These are phyloP conservation scores for Galago senegalensis DNA, from an alignment of 2,797 vertebrate species.

Conservation along the genomic window DNA sequence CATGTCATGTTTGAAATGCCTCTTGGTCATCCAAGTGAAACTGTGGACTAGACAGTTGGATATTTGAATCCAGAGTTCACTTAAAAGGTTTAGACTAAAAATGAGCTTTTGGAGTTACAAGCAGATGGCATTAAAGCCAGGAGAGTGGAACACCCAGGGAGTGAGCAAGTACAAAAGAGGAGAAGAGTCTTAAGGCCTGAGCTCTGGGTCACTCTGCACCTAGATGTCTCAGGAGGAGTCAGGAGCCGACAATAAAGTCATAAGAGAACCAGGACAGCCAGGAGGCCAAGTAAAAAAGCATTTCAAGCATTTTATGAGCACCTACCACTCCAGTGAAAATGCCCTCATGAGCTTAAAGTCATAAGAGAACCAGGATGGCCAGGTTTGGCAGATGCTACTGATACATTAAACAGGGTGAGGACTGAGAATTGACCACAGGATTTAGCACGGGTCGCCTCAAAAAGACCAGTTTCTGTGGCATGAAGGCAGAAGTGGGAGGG, in stretches of 20 bases:
- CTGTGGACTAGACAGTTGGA: background rate
- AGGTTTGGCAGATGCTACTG: background rate
- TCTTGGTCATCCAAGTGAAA: background rate
- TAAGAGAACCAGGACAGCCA: constrained; percentile 14
- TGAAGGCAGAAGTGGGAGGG: background rate
- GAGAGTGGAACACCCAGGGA: background rate
- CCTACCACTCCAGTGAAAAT: background rate
- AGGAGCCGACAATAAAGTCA: background rate
- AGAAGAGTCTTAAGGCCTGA: background rate
- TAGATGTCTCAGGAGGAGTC: background rate
- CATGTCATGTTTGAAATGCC: background rate
- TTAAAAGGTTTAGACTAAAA: background rate
- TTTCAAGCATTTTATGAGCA: background rate
- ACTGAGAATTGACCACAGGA: background rate
- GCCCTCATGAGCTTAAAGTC: background rate
- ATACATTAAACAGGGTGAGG: background rate
- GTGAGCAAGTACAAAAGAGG: background rate
- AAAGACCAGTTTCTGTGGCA: background rate
- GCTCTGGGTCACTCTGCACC: background rate
- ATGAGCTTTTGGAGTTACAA: constrained; percentile 20
- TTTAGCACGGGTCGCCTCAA: background rate
- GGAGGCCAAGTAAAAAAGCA: background rate
- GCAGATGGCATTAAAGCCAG: background rate
- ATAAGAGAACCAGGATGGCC: constrained; percentile 7
- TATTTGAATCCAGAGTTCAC: background rate